Conservation (phyloP, 2,888 invertebrate genomes). For the Lepidochitona cinerea region DNA sequence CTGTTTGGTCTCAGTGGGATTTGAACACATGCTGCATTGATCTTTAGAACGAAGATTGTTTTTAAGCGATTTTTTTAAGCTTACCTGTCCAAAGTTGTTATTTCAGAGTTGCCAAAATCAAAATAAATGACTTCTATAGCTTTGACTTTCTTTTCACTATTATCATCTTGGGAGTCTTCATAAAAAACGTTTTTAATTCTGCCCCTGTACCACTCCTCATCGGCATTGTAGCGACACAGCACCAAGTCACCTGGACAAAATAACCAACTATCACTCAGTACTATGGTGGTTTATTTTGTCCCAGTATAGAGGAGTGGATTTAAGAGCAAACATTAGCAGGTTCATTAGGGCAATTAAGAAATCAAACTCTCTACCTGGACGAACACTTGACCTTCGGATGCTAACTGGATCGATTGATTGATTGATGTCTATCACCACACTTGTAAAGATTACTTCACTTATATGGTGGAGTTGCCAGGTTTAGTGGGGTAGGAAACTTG, state of each 20-base stretch:
- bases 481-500: background rate
- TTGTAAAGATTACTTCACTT: background rate
- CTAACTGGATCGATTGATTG: too few relatives aligned
- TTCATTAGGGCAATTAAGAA: too few relatives aligned
- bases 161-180: background rate
- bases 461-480: background rate
- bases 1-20: too few relatives aligned
- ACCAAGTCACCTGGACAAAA: conserved; percentile 49
- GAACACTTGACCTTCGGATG: too few relatives aligned
- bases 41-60: too few relatives aligned
- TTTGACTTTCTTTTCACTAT: background rate
- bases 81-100: conserved; percentile 69
- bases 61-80: too few relatives aligned
- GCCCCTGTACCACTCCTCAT: conserved; percentile 82
- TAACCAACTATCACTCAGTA: too few relatives aligned
- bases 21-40: too few relatives aligned
- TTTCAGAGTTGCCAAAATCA: conserved; percentile 87
- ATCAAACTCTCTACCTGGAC: too few relatives aligned
- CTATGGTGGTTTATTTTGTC: too few relatives aligned
- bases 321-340: too few relatives aligned
- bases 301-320: background rate
- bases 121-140: conserved; percentile 77
- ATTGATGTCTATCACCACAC: background rate
- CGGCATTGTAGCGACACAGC: conserved; percentile 78
- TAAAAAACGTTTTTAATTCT: conserved; percentile 74